These are phyloP conservation scores for Embidobia sp. DNA, from an alignment of 2,888 invertebrate genomes.

Conservation along the genomic window DNA sequence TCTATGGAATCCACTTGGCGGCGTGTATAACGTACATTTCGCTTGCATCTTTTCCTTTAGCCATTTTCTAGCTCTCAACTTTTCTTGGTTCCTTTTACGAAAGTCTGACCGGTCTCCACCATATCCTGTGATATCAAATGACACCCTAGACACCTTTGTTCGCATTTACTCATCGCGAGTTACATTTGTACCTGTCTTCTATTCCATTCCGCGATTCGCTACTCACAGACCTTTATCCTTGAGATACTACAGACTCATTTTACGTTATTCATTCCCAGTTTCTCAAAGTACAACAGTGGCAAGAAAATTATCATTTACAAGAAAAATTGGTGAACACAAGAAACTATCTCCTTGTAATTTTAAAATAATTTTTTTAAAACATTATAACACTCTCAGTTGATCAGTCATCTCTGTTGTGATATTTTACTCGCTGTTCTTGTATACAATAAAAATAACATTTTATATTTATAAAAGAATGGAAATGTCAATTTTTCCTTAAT, in stretches of 20 bases:
- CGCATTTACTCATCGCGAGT: conserved; percentile 71
- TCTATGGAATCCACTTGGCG: conserved; percentile 57
- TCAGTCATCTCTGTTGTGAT: too few relatives aligned
- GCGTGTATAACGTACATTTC: conserved; percentile 38
- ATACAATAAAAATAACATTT: too few relatives aligned
- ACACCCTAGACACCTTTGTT: conserved; percentile 72
- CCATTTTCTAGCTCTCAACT: conserved; percentile 32
- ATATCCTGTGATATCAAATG: conserved; percentile 75
- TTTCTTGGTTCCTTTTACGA: conserved; percentile 21
- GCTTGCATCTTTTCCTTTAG: conserved; percentile 30
- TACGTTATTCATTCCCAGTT: conserved; percentile 67
- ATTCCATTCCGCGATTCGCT: conserved; percentile 66
- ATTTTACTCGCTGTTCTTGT: too few relatives aligned
- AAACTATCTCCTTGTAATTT: too few relatives aligned
- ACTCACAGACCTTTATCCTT: conserved; percentile 56
- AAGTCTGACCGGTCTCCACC: conserved; percentile 62
- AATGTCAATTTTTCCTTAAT: too few relatives aligned
- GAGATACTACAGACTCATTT: conserved; percentile 59
- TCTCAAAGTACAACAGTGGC: conserved; percentile 28
- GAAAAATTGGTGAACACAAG: conserved; percentile 47
- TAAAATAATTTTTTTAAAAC: too few relatives aligned
- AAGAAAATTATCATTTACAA: conserved; percentile 60
- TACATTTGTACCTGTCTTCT: conserved; percentile 74
- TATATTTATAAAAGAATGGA: too few relatives aligned
- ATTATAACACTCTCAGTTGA: too few relatives aligned